Evolutionary conservation across 1,140 invertebrate species (phyloP).

Genomic region (Lucilia sericata): DNA sequence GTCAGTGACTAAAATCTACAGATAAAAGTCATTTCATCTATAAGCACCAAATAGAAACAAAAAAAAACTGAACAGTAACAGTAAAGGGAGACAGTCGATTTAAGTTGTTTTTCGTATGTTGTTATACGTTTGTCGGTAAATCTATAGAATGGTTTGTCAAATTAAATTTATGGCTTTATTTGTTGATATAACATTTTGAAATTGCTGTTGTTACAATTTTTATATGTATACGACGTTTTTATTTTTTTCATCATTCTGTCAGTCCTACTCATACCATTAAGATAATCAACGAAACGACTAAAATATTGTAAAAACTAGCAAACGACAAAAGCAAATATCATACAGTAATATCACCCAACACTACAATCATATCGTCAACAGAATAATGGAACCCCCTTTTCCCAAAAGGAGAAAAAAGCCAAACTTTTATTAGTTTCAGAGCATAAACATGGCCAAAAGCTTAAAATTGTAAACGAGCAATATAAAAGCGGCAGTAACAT

Average conservation of each 20-base stretch:
- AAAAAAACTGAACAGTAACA: neutral
- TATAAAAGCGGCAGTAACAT: neutral
- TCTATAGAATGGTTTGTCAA: constrained; percentile 35
- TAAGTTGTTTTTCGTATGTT: neutral
- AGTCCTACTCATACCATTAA: constrained; percentile 10
- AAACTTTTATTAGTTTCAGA: constrained; percentile 23
- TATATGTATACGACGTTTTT: neutral
- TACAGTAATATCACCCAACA: neutral
- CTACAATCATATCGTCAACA: neutral
- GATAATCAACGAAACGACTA: constrained; percentile 31
- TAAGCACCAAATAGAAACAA: neutral
- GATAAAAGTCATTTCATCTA: constrained; percentile 40
- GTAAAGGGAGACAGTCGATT: neutral
- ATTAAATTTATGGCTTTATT: constrained; percentile 42
- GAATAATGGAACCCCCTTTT: neutral
- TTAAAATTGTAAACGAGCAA: constrained; percentile 6
- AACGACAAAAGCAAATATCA: constrained; percentile 5
- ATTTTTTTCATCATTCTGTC: neutral
- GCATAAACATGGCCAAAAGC: neutral
- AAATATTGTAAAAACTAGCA: neutral
- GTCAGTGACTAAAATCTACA: constrained; percentile 33
- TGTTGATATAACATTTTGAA: constrained; percentile 40
- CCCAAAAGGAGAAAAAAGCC: neutral
- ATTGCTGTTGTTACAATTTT: constrained; percentile 40
- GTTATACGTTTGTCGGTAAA: neutral